phyloP scores from a whole-genome alignment of 2,888 invertebrate genomes.

The Acanthosoma haemorrhoidale region DNA sequence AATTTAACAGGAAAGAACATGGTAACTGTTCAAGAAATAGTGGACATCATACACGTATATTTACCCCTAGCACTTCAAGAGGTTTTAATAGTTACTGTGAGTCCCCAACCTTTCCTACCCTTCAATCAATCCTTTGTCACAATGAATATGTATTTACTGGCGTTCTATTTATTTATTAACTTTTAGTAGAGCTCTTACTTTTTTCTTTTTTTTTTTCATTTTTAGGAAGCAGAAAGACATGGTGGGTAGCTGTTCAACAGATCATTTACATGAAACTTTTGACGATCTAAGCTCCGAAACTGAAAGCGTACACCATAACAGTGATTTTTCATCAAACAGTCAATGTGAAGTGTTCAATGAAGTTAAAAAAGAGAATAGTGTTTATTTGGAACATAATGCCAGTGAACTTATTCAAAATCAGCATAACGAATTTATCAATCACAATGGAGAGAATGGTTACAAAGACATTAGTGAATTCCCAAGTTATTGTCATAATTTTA shows the following conservation, averaged over 20 bases:
- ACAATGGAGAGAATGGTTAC: slow-evolving; percentile 13
- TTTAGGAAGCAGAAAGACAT: slow-evolving; percentile 17
- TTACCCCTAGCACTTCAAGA: slow-evolving; percentile 29
- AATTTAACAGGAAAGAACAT: slow-evolving; percentile 25
- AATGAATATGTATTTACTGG: neutral
- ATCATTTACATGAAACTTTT: slow-evolving; percentile 18
- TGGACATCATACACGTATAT: slow-evolving; percentile 22
- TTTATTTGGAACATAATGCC: slow-evolving; percentile 27
- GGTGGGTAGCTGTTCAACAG: neutral
- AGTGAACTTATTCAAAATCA: slow-evolving; percentile 23
- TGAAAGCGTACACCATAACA: slow-evolving; percentile 4
- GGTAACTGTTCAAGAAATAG: slow-evolving; percentile 17
- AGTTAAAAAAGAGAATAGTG: slow-evolving; percentile 25
- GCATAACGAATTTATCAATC: slow-evolving; percentile 14
- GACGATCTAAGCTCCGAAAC: slow-evolving; percentile 20
- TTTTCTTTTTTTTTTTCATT: slow-evolving; percentile 6
- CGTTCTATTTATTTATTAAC: neutral
- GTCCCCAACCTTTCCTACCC: slow-evolving; percentile 27
- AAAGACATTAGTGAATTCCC: slow-evolving; percentile 29
- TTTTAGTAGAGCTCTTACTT: neutral
- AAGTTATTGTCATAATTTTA: slow-evolving; percentile 22
- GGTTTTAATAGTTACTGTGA: slow-evolving; percentile 28
- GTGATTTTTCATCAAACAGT: slow-evolving; percentile 17
- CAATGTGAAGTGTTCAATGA: slow-evolving; percentile 22
- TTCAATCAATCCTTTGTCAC: slow-evolving; percentile 1